Evolutionary conservation across 2,113 vertebrate species (phyloP).

Genomic region (Motacilla alba): DNA sequence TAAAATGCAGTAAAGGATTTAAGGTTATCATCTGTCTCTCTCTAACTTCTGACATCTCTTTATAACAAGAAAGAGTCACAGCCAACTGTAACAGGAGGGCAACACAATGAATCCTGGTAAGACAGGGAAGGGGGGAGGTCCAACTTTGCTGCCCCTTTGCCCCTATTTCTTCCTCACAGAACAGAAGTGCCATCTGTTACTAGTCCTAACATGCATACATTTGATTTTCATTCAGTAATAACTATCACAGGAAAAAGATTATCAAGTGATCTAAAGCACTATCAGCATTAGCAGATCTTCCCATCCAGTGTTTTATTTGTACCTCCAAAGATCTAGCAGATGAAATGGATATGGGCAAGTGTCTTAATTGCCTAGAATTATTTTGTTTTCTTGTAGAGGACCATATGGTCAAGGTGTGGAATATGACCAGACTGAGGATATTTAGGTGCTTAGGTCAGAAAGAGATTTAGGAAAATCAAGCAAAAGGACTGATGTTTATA

Average conservation of each 20-base stretch:
- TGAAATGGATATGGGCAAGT: not conserved
- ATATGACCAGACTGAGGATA: not conserved
- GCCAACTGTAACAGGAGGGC: constrained; percentile 66
- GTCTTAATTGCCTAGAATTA: constrained; percentile 2
- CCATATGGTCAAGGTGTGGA: constrained; percentile 19
- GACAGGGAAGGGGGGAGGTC: constrained; percentile 46
- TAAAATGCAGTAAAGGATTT: constrained; percentile 62
- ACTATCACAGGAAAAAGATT: constrained; percentile 65
- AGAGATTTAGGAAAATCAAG: not conserved
- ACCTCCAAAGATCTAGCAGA: constrained; percentile 16
- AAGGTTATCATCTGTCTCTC: constrained; percentile 56
- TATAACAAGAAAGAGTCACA: constrained; percentile 67
- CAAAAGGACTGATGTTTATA: not conserved
- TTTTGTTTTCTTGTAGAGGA: not conserved
- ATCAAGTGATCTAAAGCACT: constrained; percentile 49
- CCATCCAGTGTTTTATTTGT: constrained; percentile 17
- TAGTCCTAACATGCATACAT: constrained; percentile 40
- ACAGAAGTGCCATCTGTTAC: constrained; percentile 76
- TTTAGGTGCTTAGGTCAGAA: not conserved
- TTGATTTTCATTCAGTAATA: constrained; percentile 68
- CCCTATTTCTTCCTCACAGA: constrained; percentile 52
- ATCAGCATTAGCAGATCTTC: constrained; percentile 3
- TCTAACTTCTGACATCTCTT: constrained; percentile 66
- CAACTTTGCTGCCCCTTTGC: constrained; percentile 56
- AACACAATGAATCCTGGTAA: constrained; percentile 56